These are phyloP conservation scores for Amyelois transitella DNA, from an alignment of 1,140 invertebrate genomes.

Conservation along the genomic window DNA sequence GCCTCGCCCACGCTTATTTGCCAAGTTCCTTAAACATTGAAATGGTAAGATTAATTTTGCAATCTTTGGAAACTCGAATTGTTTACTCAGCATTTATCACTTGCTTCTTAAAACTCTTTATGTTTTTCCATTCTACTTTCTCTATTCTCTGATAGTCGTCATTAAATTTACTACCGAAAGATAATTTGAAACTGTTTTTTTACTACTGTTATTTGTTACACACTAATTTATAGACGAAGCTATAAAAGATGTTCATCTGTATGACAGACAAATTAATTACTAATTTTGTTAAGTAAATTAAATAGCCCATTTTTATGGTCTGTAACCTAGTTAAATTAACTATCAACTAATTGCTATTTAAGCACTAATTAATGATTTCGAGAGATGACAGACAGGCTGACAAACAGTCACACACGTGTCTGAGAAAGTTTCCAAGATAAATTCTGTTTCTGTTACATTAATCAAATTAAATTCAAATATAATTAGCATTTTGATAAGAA, in stretches of 20 bases:
- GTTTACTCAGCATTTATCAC: background rate
- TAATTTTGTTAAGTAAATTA: constrained; percentile 10
- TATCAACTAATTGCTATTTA: constrained; percentile 27
- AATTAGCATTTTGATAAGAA: constrained; percentile 1
- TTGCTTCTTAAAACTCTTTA: background rate
- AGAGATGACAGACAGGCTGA: constrained; percentile 21
- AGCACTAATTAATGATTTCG: constrained; percentile 27
- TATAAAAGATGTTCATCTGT: background rate
- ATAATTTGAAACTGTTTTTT: background rate
- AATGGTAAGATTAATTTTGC: no score
- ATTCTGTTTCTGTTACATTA: background rate
- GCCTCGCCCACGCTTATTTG: constrained; percentile 11
- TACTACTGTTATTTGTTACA: background rate
- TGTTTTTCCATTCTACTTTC: background rate
- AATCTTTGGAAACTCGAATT: background rate
- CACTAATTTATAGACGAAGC: background rate
- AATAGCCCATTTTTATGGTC: constrained; percentile 18
- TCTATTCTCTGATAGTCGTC: background rate
- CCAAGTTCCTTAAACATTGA: background rate
- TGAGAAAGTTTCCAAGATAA: constrained; percentile 17
- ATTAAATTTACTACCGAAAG: background rate
- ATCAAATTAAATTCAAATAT: background rate
- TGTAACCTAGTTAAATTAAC: constrained; percentile 27
- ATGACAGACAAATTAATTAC: constrained; percentile 1
- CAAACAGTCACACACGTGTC: constrained; percentile 24